Conservation (phyloP, 2,888 invertebrate species). For the Dasypogon diadema region DNA sequence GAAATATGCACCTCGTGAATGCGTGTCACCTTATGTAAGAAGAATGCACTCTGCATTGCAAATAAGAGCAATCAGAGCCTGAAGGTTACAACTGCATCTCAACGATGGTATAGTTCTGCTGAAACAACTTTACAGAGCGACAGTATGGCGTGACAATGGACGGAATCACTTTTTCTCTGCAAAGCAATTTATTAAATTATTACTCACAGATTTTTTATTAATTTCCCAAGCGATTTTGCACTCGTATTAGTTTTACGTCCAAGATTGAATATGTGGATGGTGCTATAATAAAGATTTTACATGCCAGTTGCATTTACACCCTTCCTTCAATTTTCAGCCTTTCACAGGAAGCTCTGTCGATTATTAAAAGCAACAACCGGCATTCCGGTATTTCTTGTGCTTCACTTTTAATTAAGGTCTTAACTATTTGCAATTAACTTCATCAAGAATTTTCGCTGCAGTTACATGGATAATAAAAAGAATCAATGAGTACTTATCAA, state of each 20-base stretch:
- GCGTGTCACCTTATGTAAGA: not conserved
- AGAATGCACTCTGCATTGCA: conserved; percentile 9
- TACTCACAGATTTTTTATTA: not conserved
- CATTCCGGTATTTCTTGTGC: too few species aligned
- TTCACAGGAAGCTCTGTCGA: not conserved
- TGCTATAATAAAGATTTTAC: too few species aligned
- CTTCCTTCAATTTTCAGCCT: not conserved
- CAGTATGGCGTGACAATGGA: not conserved
- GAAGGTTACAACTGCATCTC: not conserved
- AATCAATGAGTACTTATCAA: too few species aligned
- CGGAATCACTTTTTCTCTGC: not conserved
- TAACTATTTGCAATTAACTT: too few species aligned
- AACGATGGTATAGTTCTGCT: not conserved
- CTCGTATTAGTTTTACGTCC: too few species aligned
- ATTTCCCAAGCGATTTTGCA: too few species aligned
- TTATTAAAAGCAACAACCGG: too few species aligned
- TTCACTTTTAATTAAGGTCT: too few species aligned
- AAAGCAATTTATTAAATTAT: conserved; percentile 2
- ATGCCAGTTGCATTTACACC: not conserved
- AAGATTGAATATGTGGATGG: too few species aligned
- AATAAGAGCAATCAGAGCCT: conserved; percentile 13
- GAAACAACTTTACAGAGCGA: too few species aligned
- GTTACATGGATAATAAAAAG: too few species aligned
- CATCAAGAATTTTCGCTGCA: too few species aligned
- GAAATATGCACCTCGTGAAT: not conserved